Evolutionary conservation across 2,888 invertebrate species (phyloP).

Genomic region (Gryllus longicercus): DNA sequence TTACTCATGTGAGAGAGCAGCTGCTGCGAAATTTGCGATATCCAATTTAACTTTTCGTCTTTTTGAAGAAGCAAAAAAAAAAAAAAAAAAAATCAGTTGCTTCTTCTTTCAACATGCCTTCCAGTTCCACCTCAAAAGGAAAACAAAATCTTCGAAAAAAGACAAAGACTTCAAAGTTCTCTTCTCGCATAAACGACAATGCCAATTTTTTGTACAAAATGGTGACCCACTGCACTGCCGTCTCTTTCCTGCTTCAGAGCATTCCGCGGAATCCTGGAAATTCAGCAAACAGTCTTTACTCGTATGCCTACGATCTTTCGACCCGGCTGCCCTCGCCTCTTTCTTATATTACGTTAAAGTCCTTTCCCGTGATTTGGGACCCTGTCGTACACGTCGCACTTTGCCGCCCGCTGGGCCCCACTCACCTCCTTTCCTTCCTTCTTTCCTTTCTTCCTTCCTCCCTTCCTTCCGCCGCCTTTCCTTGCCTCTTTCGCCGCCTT

Average conservation of each 20-base stretch:
- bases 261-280: neutral
- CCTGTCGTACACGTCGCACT: conserved; percentile 18
- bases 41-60: conserved; percentile 7
- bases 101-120: neutral
- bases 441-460: conserved; percentile 31
- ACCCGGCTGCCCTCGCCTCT: neutral
- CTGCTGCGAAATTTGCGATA: conserved; percentile 1
- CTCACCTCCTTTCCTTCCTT: neutral
- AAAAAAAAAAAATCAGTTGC: neutral
- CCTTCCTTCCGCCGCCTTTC: neutral
- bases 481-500: neutral
- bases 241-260: neutral
- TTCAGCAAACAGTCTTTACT: neutral
- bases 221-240: neutral
- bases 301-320: neutral
- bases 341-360: neutral
- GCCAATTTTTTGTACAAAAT: neutral
- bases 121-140: neutral
- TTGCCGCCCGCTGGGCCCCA: conserved; percentile 22
- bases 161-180: conserved; percentile 2
- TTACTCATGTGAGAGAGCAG: conserved; percentile 9
- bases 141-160: neutral
- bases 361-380: neutral
- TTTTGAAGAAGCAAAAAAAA: neutral
- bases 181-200: neutral